Evolutionary conservation across 2,888 invertebrate species (phyloP).

Genomic region (Aethes cnicana): DNA sequence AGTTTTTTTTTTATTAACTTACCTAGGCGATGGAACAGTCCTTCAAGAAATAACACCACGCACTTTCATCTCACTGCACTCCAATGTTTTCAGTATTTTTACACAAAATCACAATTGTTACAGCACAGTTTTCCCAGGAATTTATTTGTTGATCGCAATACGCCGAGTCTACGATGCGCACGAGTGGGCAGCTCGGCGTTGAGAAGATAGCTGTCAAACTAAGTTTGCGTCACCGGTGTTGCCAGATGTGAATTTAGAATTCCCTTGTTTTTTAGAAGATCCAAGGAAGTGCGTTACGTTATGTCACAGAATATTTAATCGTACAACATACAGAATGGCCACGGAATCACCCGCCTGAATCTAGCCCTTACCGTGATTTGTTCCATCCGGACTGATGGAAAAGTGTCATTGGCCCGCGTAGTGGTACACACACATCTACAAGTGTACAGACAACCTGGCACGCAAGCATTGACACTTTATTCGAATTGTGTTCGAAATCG

Average conservation of each 20-base stretch:
- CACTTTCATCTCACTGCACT: slow-evolving; percentile 30
- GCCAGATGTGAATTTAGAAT: not conserved
- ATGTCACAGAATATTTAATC: too few relatives aligned
- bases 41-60: slow-evolving; percentile 2
- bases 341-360: too few relatives aligned
- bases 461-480: too few relatives aligned
- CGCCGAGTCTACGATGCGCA: slow-evolving; percentile 15
- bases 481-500: too few relatives aligned
- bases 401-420: too few relatives aligned
- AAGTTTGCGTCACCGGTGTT: slow-evolving; percentile 21
- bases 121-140: slow-evolving; percentile 3
- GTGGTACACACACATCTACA: too few relatives aligned
- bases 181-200: slow-evolving; percentile 8
- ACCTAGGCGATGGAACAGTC: slow-evolving; percentile 5
- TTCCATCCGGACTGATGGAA: too few relatives aligned
- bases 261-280: too few relatives aligned
- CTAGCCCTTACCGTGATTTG: too few relatives aligned
- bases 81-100: slow-evolving; percentile 17
- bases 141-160: slow-evolving; percentile 10
- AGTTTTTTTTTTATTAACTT: slow-evolving; percentile 12
- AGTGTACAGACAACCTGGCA: too few relatives aligned
- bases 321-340: too few relatives aligned
- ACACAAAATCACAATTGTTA: slow-evolving; percentile 9
- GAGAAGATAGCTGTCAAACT: slow-evolving; percentile 6
- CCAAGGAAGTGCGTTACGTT: too few relatives aligned